Conservation (phyloP, 2,888 invertebrate species). For the Eupithecia abbreviata region DNA sequence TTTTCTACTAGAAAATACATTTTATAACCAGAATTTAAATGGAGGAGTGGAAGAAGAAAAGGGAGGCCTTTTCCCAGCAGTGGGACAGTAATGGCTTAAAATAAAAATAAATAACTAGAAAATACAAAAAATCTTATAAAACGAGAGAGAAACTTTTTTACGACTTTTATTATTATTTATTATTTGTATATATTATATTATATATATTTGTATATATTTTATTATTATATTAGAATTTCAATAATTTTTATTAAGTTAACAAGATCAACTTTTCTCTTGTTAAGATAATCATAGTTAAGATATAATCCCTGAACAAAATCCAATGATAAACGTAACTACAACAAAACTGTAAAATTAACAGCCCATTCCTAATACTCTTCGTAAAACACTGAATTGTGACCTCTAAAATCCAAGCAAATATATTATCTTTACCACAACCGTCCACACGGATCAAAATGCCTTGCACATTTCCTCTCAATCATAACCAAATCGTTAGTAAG, state of each 20-base stretch:
- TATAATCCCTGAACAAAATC: slow-evolving; percentile 16
- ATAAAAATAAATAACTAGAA: too few species aligned
- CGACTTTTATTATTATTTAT: too few species aligned
- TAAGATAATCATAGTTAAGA: not conserved
- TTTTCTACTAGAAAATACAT: too few species aligned
- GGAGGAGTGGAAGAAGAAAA: too few species aligned
- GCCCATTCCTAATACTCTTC: slow-evolving; percentile 49
- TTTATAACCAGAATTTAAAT: too few species aligned
- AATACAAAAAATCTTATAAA: too few species aligned
- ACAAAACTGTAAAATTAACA: slow-evolving; percentile 56
- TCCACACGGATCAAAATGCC: slow-evolving; percentile 50
- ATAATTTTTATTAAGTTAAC: not conserved
- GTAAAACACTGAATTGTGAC: slow-evolving; percentile 66
- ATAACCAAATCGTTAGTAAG: not conserved
- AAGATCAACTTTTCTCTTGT: not conserved
- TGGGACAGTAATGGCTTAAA: too few species aligned
- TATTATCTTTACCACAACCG: slow-evolving; percentile 56
- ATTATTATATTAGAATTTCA: not conserved
- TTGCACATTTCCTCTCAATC: slow-evolving; percentile 22
- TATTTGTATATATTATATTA: too few species aligned
- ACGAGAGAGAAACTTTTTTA: too few species aligned
- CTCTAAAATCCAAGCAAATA: slow-evolving; percentile 69
- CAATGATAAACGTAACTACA: slow-evolving; percentile 33
- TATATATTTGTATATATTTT: too few species aligned
- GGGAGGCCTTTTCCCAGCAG: too few species aligned